Evolutionary conservation across 2,888 invertebrate species (phyloP), one percentile per base, ranked within the genome.

Genomic region (Drosophila macrospina): DNA sequence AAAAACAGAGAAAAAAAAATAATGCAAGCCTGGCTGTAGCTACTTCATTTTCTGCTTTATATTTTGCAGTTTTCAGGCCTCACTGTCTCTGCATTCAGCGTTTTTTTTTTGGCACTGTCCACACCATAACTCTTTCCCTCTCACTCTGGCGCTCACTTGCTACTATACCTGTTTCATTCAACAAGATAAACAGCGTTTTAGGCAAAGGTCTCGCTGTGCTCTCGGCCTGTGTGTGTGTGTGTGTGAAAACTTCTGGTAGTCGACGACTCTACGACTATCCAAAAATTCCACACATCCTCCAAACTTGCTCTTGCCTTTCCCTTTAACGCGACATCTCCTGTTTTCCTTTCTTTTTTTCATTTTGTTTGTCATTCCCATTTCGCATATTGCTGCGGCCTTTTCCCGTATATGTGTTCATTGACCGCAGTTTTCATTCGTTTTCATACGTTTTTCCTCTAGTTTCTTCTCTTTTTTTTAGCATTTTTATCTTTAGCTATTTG

Each of bases 141-240:
- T 26, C 34, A 39, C 56, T 20, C 11, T 52, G 1, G 5, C 45
- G 32, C 41, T 28, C 6, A 24, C 0, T 24, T n/a, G n/a, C n/a
- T n/a, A n/a, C n/a, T 26, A 10, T 15, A 2, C 16, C 37, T 61
- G 20, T 56, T 71, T 60, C 69, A 42, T 50, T 69, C 74, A 70
- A 60, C 83, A 88, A 82, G 86, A 83, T 88, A 86, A 87, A 88
- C 88, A 83, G 80, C 72, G 70, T 86, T 83, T 82, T 82, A 83
- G 86, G 80, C 83, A 88, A 55, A 44, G 55, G 42, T 55, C 54
- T 55, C 24, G 54, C 68, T 63, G 44, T 39, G 57, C 37, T 39
- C 50, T 41, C 52, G 42, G 26, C 52, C 24, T 41, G 42, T 48
- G 37, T 59, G 42, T 28, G 39, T 54, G 30, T 56, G 20, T 39